phyloP scores from a whole-genome alignment of 2,113 vertebrate species.

The Leptodactylus fuscus region DNA sequence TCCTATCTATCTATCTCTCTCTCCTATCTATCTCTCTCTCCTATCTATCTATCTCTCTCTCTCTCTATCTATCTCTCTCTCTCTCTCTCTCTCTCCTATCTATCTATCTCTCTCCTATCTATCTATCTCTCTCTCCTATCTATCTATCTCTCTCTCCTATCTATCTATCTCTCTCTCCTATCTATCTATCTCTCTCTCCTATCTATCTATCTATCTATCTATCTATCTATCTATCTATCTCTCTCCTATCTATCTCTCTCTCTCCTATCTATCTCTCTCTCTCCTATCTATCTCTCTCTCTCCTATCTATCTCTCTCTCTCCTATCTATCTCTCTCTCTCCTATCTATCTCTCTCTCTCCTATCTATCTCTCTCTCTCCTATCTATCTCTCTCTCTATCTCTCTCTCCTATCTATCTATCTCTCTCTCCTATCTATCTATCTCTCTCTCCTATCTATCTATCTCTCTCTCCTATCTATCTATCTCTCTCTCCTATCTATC shows the following conservation, averaged over 20 bases:
- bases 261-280: too few relatives aligned
- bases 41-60: neutral
- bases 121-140: neutral
- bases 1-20: constrained; percentile 3
- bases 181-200: neutral
- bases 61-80: neutral
- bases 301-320: neutral
- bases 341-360: neutral
- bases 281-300: constrained; percentile 1
- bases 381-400: neutral
- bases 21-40: neutral
- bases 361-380: neutral
- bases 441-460: neutral
- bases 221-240: neutral
- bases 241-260: neutral
- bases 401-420: neutral
- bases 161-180: neutral
- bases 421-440: neutral
- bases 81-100: too few relatives aligned
- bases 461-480: neutral
- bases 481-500: constrained; percentile 1
- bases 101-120: constrained; percentile 7
- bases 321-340: neutral
- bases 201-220: neutral
- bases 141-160: neutral